Percentiles rank a stretch among this genome's conserved stretches.
Evolutionary conservation across 2,797 vertebrate genomes (phyloP).

Genomic region (Masticophis lateralis): DNA sequence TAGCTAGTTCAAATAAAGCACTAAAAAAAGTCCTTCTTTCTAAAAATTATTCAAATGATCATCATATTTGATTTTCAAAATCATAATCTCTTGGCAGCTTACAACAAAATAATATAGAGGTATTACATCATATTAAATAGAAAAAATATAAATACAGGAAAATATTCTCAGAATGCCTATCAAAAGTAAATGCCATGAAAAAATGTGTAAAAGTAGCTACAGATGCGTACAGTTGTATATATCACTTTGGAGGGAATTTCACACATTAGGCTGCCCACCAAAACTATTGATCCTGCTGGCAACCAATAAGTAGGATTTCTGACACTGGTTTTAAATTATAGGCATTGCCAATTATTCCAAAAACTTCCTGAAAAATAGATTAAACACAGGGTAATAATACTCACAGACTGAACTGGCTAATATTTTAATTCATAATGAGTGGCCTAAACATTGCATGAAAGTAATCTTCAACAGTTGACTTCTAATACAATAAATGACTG

Average conservation of each 20-base stretch:
- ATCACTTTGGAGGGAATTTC: background rate
- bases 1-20: background rate
- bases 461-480: background rate
- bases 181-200: background rate
- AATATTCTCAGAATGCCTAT: background rate
- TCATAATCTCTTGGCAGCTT: background rate
- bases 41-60: background rate
- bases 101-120: background rate
- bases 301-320: background rate
- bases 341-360: background rate
- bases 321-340: background rate
- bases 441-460: background rate
- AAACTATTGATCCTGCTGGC: background rate
- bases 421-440: background rate
- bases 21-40: background rate
- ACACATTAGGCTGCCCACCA: background rate
- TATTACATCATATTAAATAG: background rate
- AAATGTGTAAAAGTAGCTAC: background rate
- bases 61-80: background rate
- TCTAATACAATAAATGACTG: background rate
- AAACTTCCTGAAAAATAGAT: background rate
- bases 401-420: background rate
- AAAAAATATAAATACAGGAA: background rate
- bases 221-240: background rate
- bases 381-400: background rate